Evolutionary conservation across 2,797 vertebrate species (phyloP), one percentile per base, ranked within the genome.

Genomic region (Gorsachius magnificus): DNA sequence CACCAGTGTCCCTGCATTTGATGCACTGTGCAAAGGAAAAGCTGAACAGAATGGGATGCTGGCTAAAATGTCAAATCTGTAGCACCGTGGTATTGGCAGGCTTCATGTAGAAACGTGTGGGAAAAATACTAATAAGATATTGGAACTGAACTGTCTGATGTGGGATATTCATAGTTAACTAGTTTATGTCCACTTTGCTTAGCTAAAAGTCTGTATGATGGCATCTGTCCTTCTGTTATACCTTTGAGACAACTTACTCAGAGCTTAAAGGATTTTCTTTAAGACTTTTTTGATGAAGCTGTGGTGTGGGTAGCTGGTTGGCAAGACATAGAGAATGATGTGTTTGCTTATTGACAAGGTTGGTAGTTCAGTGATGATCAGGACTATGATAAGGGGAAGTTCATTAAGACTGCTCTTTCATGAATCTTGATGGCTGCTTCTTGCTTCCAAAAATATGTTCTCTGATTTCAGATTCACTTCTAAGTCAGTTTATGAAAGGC

Each of bases 391-490:
- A 70, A 72, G 66, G 81, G 58, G 33, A 93, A 70, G 75, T 92
- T 93, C 77, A 87, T 35, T 5, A 48, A 93, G 66, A 46, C 91
- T 87, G 92, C 76, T 57, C 21, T 92, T 91, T 84, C 35, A 58
- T 82, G 29, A 91, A 1, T 58, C 43, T 84, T 87, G 70, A 82
- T 93, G 36, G 22, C 41, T 86, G n/a, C 65, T 87, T 72, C 76
- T 72, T 93, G 63, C 89, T 93, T 89, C 84, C 51, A 66, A 51
- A 94, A 93, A 91, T 92, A 82, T 51, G 26, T 69, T 46, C 83
- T 78, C 54, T 92, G 66, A 87, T 80, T 95, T 92, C 46, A 66
- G 26, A 85, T 95, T 89, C 78, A 89, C 84, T 96, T 97, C 78
- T 60, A 76, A 85, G 94, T 94, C 81, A 89, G n/a, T 83, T 95